Conservation (phyloP, 2,888 invertebrate species). For the Abrostola tripartita region DNA sequence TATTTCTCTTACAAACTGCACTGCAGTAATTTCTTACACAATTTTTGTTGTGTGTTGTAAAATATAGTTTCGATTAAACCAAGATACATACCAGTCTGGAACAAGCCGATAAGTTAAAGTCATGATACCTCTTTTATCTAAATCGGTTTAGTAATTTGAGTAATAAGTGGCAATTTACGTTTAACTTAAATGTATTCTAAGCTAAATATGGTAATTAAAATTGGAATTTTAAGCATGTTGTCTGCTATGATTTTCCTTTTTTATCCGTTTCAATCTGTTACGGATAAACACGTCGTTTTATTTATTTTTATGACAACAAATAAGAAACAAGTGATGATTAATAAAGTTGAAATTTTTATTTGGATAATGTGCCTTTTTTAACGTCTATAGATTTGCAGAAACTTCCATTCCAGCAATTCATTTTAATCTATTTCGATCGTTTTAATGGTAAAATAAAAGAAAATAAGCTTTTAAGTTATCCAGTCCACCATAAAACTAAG, state of each 20-base stretch:
- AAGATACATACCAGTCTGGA: slow-evolving; percentile 9
- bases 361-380: no score
- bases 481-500: background rate
- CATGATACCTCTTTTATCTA: slow-evolving; percentile 44
- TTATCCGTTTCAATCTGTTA: slow-evolving; percentile 15
- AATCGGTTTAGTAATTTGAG: slow-evolving; percentile 42
- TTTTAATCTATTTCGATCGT: no score
- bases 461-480: background rate
- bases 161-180: slow-evolving; percentile 26
- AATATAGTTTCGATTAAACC: no score
- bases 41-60: no score
- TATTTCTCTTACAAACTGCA: slow-evolving; percentile 20
- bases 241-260: slow-evolving; percentile 4
- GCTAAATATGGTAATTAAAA: slow-evolving; percentile 6
- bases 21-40: background rate
- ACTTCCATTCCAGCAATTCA: no score
- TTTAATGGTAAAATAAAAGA: background rate
- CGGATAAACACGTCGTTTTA: no score
- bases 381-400: no score
- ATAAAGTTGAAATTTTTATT: no score
- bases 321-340: no score
- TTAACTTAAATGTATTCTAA: slow-evolving; percentile 11
- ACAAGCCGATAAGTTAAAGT: slow-evolving; percentile 27
- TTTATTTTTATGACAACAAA: no score
- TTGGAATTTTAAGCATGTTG: slow-evolving; percentile 15